Evolutionary conservation across 2,888 invertebrate genomes (phyloP).

Genomic region (Eristalinus aeneus): DNA sequence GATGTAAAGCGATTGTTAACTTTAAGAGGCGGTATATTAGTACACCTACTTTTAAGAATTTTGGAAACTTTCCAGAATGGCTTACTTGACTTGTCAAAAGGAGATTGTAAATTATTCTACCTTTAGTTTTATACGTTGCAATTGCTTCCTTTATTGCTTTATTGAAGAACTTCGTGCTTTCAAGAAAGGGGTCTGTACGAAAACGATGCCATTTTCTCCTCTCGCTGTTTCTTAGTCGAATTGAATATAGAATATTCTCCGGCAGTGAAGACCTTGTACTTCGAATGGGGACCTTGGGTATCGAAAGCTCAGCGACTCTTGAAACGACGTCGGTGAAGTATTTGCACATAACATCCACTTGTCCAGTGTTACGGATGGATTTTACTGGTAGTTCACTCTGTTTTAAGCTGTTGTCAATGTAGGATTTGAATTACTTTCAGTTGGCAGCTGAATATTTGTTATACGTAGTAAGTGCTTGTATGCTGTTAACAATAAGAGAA

Average conservation of each 20-base stretch:
- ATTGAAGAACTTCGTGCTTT: background rate
- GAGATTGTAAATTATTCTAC: background rate
- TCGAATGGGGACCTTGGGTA: background rate
- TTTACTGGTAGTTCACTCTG: too few species aligned
- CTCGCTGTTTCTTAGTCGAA: background rate
- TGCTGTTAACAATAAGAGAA: too few species aligned
- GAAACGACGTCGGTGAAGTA: background rate
- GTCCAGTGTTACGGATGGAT: background rate
- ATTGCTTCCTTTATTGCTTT: background rate
- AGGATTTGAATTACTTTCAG: too few species aligned
- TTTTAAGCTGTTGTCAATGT: too few species aligned
- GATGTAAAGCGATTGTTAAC: background rate
- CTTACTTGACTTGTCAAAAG: background rate
- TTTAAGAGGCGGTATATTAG: background rate
- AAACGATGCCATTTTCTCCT: background rate
- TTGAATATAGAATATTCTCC: background rate
- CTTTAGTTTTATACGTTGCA: background rate
- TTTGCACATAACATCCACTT: background rate
- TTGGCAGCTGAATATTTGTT: too few species aligned
- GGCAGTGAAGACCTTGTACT: background rate
- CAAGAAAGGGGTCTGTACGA: background rate
- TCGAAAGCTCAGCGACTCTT: background rate
- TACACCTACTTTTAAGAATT: background rate
- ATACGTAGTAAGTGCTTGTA: too few species aligned
- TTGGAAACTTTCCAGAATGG: background rate